Evolutionary conservation across 1,140 invertebrate genomes (phyloP).

Genomic region (Eumaeus atala): DNA sequence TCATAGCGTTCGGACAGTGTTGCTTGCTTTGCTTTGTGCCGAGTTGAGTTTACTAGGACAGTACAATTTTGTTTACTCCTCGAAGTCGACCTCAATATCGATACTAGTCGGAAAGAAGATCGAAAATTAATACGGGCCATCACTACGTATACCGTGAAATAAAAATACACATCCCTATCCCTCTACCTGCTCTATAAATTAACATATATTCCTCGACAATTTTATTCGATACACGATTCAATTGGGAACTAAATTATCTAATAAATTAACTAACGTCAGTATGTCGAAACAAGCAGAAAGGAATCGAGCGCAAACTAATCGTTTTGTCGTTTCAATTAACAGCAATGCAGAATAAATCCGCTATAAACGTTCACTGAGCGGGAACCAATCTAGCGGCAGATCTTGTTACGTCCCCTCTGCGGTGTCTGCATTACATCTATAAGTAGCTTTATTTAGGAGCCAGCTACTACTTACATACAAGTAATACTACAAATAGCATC

Average conservation of each 20-base stretch:
- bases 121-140: no score
- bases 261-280: conserved; percentile 51
- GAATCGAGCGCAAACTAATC: conserved; percentile 48
- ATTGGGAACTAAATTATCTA: conserved; percentile 54
- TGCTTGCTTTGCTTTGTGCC: conserved; percentile 36
- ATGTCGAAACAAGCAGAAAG: conserved; percentile 42
- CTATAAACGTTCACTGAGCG: conserved; percentile 25
- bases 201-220: neutral
- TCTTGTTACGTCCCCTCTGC: conserved; percentile 26
- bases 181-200: no score
- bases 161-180: no score
- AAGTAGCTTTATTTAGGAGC: no score
- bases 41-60: conserved; percentile 46
- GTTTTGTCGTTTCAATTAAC: conserved; percentile 58
- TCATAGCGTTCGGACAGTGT: conserved; percentile 49
- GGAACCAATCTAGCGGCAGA: conserved; percentile 22
- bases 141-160: no score
- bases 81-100: conserved; percentile 21
- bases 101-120: neutral
- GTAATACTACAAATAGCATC: no score
- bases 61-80: conserved; percentile 28
- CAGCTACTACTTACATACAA: no score
- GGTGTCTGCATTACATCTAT: conserved; percentile 6
- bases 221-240: conserved; percentile 21
- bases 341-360: conserved; percentile 48